Evolutionary conservation across 1,140 invertebrate genomes (phyloP).

Genomic region (Eulimnadia texana): DNA sequence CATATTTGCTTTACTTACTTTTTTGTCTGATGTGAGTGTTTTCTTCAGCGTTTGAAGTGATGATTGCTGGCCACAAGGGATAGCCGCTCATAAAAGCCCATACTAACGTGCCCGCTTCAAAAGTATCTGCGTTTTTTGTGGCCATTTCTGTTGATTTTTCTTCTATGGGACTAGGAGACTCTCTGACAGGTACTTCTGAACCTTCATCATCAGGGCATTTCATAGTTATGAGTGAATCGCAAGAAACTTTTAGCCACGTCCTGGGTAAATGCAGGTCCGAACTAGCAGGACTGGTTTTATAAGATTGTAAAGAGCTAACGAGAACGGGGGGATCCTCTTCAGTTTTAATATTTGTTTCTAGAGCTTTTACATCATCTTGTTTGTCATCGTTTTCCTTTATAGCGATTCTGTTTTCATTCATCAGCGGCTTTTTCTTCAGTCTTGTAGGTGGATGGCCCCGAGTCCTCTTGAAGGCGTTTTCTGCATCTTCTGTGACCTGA

Average conservation of each 20-base stretch:
- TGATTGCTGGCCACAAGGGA: slow-evolving; percentile 7
- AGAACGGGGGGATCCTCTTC: no score
- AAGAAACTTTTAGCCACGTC: background rate
- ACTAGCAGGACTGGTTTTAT: no score
- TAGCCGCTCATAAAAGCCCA: slow-evolving; percentile 13
- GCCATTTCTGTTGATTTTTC: no score
- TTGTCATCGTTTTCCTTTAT: background rate
- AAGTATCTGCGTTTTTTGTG: no score
- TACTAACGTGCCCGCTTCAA: slow-evolving; percentile 8
- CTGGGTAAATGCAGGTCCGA: no score
- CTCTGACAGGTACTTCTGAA: no score
- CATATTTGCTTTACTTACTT: no score
- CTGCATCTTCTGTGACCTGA: background rate
- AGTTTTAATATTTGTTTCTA: no score
- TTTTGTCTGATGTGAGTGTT: slow-evolving; percentile 1
- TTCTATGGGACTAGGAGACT: no score
- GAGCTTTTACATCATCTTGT: background rate
- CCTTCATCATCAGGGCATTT: no score
- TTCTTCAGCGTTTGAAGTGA: slow-evolving; percentile 12
- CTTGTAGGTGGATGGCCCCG: background rate
- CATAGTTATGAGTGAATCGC: background rate
- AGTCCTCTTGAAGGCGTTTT: background rate
- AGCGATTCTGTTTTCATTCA: background rate
- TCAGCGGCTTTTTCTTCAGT: background rate
- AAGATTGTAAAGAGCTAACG: no score